phyloP scores from a whole-genome alignment of 2,113 vertebrate species.

The Verasper variegatus region DNA sequence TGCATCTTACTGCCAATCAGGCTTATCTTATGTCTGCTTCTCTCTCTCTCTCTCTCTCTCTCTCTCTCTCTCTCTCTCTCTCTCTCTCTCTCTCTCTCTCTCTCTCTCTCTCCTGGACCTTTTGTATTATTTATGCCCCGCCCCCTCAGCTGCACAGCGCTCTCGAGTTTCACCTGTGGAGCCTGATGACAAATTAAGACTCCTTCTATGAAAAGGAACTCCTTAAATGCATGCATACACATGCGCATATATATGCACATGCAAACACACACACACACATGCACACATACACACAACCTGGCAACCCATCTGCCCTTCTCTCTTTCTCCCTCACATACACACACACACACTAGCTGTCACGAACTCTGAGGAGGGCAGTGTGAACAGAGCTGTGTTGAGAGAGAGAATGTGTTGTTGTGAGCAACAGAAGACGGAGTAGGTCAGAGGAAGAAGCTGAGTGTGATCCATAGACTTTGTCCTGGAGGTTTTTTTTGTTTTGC shows the following conservation, averaged over 20 bases:
- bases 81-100: slow-evolving; percentile 26
- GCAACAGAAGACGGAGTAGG: slow-evolving; percentile 48
- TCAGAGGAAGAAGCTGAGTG: slow-evolving; percentile 43
- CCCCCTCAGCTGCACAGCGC: slow-evolving; percentile 66
- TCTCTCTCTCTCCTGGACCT: slow-evolving; percentile 56
- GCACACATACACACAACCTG: slow-evolving; percentile 21
- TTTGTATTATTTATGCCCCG: slow-evolving; percentile 81
- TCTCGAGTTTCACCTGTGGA: slow-evolving; percentile 77
- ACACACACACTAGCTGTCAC: slow-evolving; percentile 32
- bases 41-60: slow-evolving; percentile 40
- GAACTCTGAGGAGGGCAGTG: slow-evolving; percentile 63
- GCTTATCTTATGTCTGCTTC: slow-evolving; percentile 29
- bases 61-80: slow-evolving; percentile 25
- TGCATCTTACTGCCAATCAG: slow-evolving; percentile 29
- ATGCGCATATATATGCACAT: slow-evolving; percentile 12
- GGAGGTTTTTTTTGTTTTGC: slow-evolving; percentile 3
- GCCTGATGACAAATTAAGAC: slow-evolving; percentile 80
- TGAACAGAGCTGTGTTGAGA: slow-evolving; percentile 58
- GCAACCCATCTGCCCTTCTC: slow-evolving; percentile 27
- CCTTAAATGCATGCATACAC: slow-evolving; percentile 48
- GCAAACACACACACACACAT: slow-evolving; percentile 22
- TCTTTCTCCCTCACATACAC: slow-evolving; percentile 16
- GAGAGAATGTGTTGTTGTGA: slow-evolving; percentile 61
- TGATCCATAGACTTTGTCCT: slow-evolving; percentile 33
- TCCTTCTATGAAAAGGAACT: slow-evolving; percentile 73